Base-by-base conservation (phyloP, 2,888 invertebrate species). In the Nephrotoma flavescens region DNA sequence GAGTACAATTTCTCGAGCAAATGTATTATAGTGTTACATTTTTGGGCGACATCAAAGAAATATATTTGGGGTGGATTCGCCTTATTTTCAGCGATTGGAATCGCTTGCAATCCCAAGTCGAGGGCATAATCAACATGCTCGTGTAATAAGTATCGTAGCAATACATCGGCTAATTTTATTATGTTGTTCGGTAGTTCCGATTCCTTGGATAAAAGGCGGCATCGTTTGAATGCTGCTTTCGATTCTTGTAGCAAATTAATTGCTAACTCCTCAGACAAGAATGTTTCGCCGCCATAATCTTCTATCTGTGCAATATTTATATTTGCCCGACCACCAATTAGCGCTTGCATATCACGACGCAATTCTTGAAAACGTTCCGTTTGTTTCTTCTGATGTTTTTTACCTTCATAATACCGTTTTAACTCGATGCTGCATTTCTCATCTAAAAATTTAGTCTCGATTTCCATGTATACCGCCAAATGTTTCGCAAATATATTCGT, bases 51-150 rank as follows among this genome's bases (percentile, higher is more conserved):
- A 90, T 96, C 96, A 90, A 99, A 98, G 92, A 99, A 99, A 91
- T 97, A 96, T 88, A 98, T 95, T 92, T 97, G 95, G 88, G 96
- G 97, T 31, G 97, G 96, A 2, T 95, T 94, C 0, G 93, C 93
- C 92, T 97, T 97, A 88, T 96, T 96, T 91, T 99, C 99, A 0
- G 96, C 96, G 44, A 97, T 95, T 0, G 97, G 97, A 88, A 97
- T 96, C 41, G 96, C 95, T 90, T 97, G 97, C 85, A 99, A 92
- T 0, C 98, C 99, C 84, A 99, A 91, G 90, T 99, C 99, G 4
- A 99, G 92, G 0, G 99, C 99, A 91, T 99, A 99, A 91, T 98
- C 98, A 0, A 99, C 96, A 90, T 99, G 99, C 89, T 99, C 98
- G 1, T 94, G 94, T 89, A 98, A 94, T 19, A 99, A 92, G 89